Evolutionary conservation across 2,888 invertebrate genomes (phyloP), one percentile per base, ranked within the genome.

Genomic region (Escarpia spicata): DNA sequence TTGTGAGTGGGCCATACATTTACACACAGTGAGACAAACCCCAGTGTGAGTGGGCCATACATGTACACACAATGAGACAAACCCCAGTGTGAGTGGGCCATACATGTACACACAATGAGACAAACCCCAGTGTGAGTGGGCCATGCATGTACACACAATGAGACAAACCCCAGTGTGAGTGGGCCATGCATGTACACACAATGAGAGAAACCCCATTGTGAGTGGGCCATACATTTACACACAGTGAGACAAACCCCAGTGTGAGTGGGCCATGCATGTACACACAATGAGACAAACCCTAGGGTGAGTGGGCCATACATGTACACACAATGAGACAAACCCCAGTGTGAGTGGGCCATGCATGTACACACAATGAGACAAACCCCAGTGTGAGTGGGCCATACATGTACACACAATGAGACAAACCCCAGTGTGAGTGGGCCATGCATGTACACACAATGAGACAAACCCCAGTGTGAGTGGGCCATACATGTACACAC

Each of bases 301-400:
- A 37, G 37, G 37, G 37, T 37, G 37, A 37, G 37, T 37, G 37
- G 1, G 37, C 37, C 37, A 37, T 37, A 1, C 1, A 37, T 37
- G 37, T 37, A 37, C 37, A 37, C 37, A 37, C 37, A 37, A 37
- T 37, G 37, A 37, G 37, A 37, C 37, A 37, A 37, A 9, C 96
- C 96, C 90, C 93, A 93, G 94, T 96, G 95, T 95, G 93, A 94
- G 92, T 52, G 91, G 19, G 37, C 44, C 91, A 31, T 75, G 90
- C 52, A 37, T n/a, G 26, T 0, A 37, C 37, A 37, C 37, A 37
- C 37, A 37, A 37, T 37, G 37, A 37, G 37, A 37, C 37, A 37
- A 37, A 9, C 96, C 96, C 90, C 93, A 93, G 94, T 96, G 95
- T 95, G 93, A 94, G 92, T 52, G 91, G 19, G 37, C 44, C 91